Evolutionary conservation across 2,888 invertebrate genomes (phyloP).

Genomic region (Apotomis betuletana): DNA sequence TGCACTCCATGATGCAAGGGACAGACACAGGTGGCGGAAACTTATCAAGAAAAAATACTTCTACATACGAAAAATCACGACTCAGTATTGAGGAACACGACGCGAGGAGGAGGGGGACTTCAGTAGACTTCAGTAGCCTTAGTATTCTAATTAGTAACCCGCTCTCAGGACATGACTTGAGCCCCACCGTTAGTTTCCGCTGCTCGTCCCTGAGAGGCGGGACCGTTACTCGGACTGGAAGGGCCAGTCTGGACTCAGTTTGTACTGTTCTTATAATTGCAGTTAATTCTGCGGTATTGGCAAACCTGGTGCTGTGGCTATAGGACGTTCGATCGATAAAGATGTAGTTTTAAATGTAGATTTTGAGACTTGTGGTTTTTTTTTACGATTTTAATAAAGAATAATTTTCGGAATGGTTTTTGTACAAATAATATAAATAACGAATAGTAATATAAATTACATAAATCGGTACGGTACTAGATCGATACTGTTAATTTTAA

Average conservation of each 20-base stretch:
- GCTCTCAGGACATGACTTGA: slow-evolving; percentile 49
- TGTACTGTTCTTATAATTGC: slow-evolving; percentile 80
- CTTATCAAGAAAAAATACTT: too few species aligned
- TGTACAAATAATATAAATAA: too few species aligned
- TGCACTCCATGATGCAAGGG: too few species aligned
- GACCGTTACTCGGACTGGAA: slow-evolving; percentile 73
- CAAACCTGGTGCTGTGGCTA: slow-evolving; percentile 24
- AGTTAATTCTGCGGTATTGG: slow-evolving; percentile 67
- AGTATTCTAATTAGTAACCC: neutral
- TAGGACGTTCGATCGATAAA: slow-evolving; percentile 16
- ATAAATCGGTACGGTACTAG: too few species aligned
- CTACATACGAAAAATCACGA: too few species aligned
- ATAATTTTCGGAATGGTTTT: neutral
- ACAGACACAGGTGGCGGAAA: too few species aligned
- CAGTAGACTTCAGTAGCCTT: too few species aligned
- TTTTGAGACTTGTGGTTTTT: neutral
- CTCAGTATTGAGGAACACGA: too few species aligned
- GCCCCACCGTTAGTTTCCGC: slow-evolving; percentile 59
- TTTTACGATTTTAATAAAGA: neutral
- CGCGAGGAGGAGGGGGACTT: too few species aligned
- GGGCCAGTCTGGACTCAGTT: slow-evolving; percentile 56
- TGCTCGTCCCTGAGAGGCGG: slow-evolving; percentile 60
- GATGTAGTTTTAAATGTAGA: slow-evolving; percentile 1
- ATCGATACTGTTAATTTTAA: too few species aligned
- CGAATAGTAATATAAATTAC: too few species aligned